Base-by-base conservation (phyloP, 1,140 invertebrate species). In the Temnothorax longispinosus region DNA sequence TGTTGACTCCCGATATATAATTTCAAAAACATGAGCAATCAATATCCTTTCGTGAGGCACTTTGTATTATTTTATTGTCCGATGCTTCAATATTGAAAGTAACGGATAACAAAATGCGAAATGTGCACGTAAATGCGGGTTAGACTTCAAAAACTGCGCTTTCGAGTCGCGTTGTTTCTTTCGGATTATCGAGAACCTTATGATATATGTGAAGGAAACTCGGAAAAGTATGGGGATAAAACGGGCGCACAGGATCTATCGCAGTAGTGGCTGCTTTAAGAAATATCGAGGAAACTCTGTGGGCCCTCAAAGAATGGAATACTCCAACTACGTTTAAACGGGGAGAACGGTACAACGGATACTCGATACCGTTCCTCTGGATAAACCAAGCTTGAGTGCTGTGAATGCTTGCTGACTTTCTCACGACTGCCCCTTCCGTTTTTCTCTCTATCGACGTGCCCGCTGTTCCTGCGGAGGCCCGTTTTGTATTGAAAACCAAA, bases 401-500 rank as follows among this genome's bases (percentile, higher is more conserved):
- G 54, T 62, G 74, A 86, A 85, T 88, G 74, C 71, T 78, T 69
- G 81, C 82, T 56, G 87, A 88, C 87, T 88, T 88, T 88, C 56
- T 82, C 82, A 86, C 64, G 74, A 85, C 71, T 77, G 81, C 64
- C 64, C 77, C 4, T 67, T 52, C 27, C 50, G 67, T 54, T 60
- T 75, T 47, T 76, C 65, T 56, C 38, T 67, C 35, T 41, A 82
- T 44, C 47, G 58, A 80, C 35, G 56, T 18, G 44, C 21, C 38
- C 21, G 11, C 44, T 78, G 47, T 60, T 80, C 52, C 41, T 27
- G 5, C 27, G 35, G 5, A 76, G 44, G 56, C 84, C 54, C 52
- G 21, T 86, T 77, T 67, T 67, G 27, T 77, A 86, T 65, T 86
- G 84, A 86, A 65, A 86, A 77, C 38, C 84, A 76, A 86, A 86